Base-by-base conservation (phyloP, 2,888 invertebrate species). In the Cryptosula pallasiana region DNA sequence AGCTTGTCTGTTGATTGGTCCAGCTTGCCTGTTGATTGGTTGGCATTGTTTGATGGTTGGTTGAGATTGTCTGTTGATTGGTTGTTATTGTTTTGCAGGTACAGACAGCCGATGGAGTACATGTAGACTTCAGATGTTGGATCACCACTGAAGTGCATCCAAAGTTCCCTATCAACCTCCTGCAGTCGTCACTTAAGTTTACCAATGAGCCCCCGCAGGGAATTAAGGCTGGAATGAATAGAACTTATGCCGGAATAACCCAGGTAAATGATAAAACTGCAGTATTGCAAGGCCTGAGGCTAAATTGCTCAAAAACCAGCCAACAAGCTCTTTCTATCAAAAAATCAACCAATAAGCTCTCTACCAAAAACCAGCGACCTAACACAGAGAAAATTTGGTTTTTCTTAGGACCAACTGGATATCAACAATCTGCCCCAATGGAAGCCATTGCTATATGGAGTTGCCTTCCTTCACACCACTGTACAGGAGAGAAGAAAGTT, bases 121-220 rank as follows among this genome's bases (percentile, higher is more conserved):
- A 94, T 80, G 91, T 92, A 3, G 88, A 89, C 0, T 96, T 95
- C 84, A 88, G 95, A 71, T 88, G 95, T 69, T 97, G 96, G 96
- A 88, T 97, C 76, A 96, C 96, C 0, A 95, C 95, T 0, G 95
- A 96, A 88, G 92, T 93, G 0, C 95, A 97, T 82, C 88, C 90
- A 16, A 92, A 94, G 78, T 97, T 97, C 85, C 96, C 96, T 0
- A 97, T 97, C 79, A 94, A 89, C 72, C 82, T 90, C 34, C 84
- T 90, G 20, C 91, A 96, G 89, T 93, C 94, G 90, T 93, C 94
- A 2, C 94, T 97, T 73, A 97, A 97, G 86, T 97, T 95, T 82
- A 97, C 97, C 0, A 96, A 96, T 83, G 97, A 97, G 86, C 96
- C 96, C 20, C 96, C 97, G 0, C 94, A 95, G 87, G 97, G 95